Evolutionary conservation across 2,113 vertebrate genomes (phyloP), one percentile per base, ranked within the genome.

Genomic region (Alligator sinensis): DNA sequence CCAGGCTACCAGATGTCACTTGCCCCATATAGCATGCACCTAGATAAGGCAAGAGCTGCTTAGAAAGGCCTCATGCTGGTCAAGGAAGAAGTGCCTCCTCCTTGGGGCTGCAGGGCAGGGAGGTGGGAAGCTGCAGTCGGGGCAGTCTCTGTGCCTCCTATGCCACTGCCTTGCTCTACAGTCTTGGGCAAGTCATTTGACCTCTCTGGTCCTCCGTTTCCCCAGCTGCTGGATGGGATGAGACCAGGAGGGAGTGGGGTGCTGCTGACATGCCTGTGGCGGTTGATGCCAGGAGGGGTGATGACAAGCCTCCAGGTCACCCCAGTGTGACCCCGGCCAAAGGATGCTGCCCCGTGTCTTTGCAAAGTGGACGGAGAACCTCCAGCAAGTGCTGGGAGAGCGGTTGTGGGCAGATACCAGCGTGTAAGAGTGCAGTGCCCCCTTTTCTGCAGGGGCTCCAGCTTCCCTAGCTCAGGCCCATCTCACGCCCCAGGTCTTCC

Each of bases 291-390:
- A 25, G 30, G 22, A 47, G 12, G 22, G 70, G 9, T 21, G 6
- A 22, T 47, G 38, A 21, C 13, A 8, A 22, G 24, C 47, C 59
- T 22, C 30, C 4, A 9, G 21, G 59, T 30, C 9, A 61, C 1
- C 6, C 55, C 15, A n/a, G 0, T 0, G 2, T 9, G 66, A 16
- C 90, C 66, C 19, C 1, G 0, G 63, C 66, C 72, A 2, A 2
- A 0, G 1, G 80, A 25, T 4, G 3, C 80, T 47, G 59, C 84
- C 79, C 27, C 2, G 55, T 2, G 47, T 17, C 74, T 47, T 74
- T 47, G 34, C 34, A 19, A 72, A 38, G 34, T 70, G 21, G 10
- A 18, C 19, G 18, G 66, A 70, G n/a, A 34, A 30, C n/a, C 4
- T 70, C 68, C 18, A 4, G 30, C 18, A 72, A 19, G 19, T 24